Evolutionary conservation across 2,888 invertebrate genomes (phyloP).

Genomic region (Phyllotreta striolata): DNA sequence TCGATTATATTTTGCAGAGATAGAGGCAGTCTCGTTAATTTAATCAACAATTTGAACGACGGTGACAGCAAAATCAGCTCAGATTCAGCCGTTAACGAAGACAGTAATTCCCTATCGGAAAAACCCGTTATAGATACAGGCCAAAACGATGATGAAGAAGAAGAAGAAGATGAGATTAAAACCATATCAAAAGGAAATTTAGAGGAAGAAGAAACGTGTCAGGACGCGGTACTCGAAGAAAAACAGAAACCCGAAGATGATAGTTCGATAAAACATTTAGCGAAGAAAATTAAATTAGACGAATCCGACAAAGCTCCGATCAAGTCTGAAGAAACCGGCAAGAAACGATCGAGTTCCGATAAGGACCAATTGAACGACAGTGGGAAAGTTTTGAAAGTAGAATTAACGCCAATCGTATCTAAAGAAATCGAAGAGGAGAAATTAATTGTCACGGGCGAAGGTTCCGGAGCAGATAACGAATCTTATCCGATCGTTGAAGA

Average conservation of each 20-base stretch:
- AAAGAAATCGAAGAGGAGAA: slow-evolving; percentile 69
- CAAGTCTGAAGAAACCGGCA: slow-evolving; percentile 37
- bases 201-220: slow-evolving; percentile 30
- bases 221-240: background rate
- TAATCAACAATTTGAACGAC: slow-evolving; percentile 77
- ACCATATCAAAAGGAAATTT: slow-evolving; percentile 27
- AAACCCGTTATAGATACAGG: slow-evolving; percentile 67
- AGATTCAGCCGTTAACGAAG: slow-evolving; percentile 69
- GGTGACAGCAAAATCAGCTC: slow-evolving; percentile 72
- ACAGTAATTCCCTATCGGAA: slow-evolving; percentile 68
- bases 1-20: slow-evolving; percentile 50
- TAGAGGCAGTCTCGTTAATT: slow-evolving; percentile 78
- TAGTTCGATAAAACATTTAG: background rate
- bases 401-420: slow-evolving; percentile 42
- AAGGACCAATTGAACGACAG: slow-evolving; percentile 32
- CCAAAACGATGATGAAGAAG: slow-evolving; percentile 49
- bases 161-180: background rate
- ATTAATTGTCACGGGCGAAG: slow-evolving; percentile 74
- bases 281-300: too few species aligned
- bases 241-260: background rate
- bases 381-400: slow-evolving; percentile 42
- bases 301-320: slow-evolving; percentile 47
- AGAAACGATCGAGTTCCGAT: slow-evolving; percentile 23
- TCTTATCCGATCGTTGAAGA: slow-evolving; percentile 66
- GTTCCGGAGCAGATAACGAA: slow-evolving; percentile 69